Evolutionary conservation across 2,888 invertebrate genomes (phyloP).

Genomic region (Spodoptera picta): DNA sequence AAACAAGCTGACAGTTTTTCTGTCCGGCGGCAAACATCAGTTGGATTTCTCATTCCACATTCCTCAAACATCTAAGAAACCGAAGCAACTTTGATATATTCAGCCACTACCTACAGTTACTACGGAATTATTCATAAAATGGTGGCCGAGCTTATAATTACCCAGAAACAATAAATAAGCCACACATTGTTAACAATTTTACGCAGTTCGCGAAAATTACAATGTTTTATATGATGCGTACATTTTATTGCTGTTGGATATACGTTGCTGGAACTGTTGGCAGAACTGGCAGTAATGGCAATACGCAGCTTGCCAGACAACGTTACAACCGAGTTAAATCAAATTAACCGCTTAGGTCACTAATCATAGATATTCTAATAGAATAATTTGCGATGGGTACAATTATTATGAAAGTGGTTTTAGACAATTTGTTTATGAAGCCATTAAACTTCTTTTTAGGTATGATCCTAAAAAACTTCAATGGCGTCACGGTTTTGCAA

Average conservation of each 20-base stretch:
- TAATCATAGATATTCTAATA: slow-evolving; percentile 8
- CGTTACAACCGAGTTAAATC: slow-evolving; percentile 22
- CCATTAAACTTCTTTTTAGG: too few species aligned
- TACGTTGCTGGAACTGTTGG: slow-evolving; percentile 48
- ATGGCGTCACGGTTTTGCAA: too few species aligned
- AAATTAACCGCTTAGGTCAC: slow-evolving; percentile 20
- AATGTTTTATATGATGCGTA: slow-evolving; percentile 72
- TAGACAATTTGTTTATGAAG: too few species aligned
- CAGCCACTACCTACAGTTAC: slow-evolving; percentile 49
- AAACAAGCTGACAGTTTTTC: slow-evolving; percentile 29
- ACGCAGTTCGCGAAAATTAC: slow-evolving; percentile 66
- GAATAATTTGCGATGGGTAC: not conserved
- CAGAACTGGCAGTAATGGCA: slow-evolving; percentile 42
- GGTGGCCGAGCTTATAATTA: slow-evolving; percentile 59
- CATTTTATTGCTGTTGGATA: slow-evolving; percentile 61
- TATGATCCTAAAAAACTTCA: too few species aligned
- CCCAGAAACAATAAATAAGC: slow-evolving; percentile 65
- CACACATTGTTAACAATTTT: slow-evolving; percentile 65
- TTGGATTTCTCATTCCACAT: slow-evolving; percentile 19
- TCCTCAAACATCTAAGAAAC: slow-evolving; percentile 27
- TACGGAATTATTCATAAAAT: slow-evolving; percentile 58
- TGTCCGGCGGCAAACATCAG: slow-evolving; percentile 27
- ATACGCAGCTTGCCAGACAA: slow-evolving; percentile 22
- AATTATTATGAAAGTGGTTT: not conserved
- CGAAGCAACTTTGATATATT: slow-evolving; percentile 35